These are phyloP conservation scores for Diabrotica virgifera DNA, from an alignment of 1,140 invertebrate species.

Conservation along the genomic window DNA sequence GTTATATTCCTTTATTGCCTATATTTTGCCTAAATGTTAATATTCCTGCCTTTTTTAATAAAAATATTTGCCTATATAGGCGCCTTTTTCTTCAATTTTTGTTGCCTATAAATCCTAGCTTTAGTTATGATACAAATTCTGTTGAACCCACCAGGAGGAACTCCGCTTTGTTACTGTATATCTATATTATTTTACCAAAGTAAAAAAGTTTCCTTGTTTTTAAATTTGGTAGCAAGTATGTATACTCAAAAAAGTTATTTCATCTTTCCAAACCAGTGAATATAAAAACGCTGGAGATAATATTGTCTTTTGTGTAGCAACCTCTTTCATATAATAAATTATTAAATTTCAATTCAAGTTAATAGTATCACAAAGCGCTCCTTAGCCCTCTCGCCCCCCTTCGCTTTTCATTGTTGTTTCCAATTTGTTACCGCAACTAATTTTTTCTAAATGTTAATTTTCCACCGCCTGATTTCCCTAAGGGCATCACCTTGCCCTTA, in stretches of 20 bases:
- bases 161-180: no score
- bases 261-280: slow-evolving; percentile 2
- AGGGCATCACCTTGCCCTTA: slow-evolving; percentile 13
- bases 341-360: slow-evolving; percentile 13
- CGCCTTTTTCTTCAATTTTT: no score
- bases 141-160: no score
- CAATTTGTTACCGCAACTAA: slow-evolving; percentile 12
- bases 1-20: no score
- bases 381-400: not conserved
- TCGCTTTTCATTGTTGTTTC: not conserved
- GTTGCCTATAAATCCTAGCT: no score
- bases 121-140: no score
- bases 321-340: slow-evolving; percentile 6
- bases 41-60: no score
- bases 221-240: not conserved
- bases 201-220: no score
- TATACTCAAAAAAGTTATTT: not conserved
- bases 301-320: slow-evolving; percentile 2
- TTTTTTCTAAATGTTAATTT: slow-evolving; percentile 18
- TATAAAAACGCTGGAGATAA: not conserved
- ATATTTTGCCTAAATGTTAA: no score
- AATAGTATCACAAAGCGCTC: not conserved
- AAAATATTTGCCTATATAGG: no score
- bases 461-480: slow-evolving; percentile 14
- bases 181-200: no score